Evolutionary conservation across 2,797 vertebrate genomes (phyloP), one percentile per base, ranked within the genome.

Genomic region (Ambastaia sidthimunki): DNA sequence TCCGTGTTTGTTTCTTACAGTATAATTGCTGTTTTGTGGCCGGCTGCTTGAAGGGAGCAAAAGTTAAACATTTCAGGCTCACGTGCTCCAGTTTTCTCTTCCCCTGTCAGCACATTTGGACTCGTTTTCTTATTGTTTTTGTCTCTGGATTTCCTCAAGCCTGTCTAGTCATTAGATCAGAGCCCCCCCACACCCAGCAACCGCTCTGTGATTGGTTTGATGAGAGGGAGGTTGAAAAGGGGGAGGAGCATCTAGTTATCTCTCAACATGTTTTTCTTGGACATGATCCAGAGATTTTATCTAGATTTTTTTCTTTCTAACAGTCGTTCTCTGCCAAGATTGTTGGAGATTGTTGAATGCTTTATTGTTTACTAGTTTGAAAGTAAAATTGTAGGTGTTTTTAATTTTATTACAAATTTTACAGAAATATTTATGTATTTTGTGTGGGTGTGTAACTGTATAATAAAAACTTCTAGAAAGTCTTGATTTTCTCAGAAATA

Each of bases 121-220:
- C 79, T 91, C 85, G 73, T 55, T 83, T 91, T 63, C 68, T 79
- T 28, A 31, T 83, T 81, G 71, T 50, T 88, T 91, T 92, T 90
- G 86, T 89, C 83, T 86, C 54, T 85, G 67, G 84, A 73, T 80
- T 80, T 73, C 78, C 78, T 67, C 50, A 31, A 80, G 60, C 62
- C 50, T 73, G 60, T 73, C 78, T 66, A 48, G 21, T 60, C 50
- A 67, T 67, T 16, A 72, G 69, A 41, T 67, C 34, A 21, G 28
- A 47, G 44, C 28, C 76, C 76, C 78, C 86, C 83, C 76, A 82
- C 78, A 86, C 93, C 87, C 92, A 92, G 94, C 92, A 95, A 95
- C 94, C 93, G 91, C 12, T 67, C 81, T 84, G 69, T 88, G 90
- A 94, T 94, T 94, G 93, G 94, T 74, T 84, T 41, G 55, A 69